These are phyloP conservation scores for Globodera rostochiensis DNA, from an alignment of 1,140 invertebrate species.

Conservation along the genomic window DNA sequence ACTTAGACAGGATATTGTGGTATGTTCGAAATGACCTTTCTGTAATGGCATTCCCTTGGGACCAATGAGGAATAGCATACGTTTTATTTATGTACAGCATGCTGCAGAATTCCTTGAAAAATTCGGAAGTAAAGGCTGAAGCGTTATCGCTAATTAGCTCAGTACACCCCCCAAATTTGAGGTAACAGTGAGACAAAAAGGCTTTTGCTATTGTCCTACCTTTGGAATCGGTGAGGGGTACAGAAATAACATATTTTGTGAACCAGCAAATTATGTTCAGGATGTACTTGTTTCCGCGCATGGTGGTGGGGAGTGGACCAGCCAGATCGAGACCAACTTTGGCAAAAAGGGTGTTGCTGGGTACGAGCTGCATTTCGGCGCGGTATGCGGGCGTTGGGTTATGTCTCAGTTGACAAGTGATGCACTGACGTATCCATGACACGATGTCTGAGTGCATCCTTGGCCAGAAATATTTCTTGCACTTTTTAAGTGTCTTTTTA, in stretches of 20 bases:
- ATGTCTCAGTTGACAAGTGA: constrained; percentile 24
- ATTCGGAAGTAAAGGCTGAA: constrained; percentile 11
- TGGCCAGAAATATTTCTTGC: constrained; percentile 24
- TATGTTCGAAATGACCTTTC: constrained; percentile 13
- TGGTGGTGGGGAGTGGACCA: constrained; percentile 21
- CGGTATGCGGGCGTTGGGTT: constrained; percentile 17
- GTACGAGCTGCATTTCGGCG: constrained; percentile 11
- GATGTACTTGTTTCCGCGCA: constrained; percentile 15
- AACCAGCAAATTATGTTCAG: constrained; percentile 33
- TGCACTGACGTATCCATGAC: constrained; percentile 15
- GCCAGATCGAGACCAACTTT: no score
- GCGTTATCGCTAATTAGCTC: constrained; percentile 26
- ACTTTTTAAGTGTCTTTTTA: constrained; percentile 23
- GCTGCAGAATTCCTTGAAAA: constrained; percentile 17
- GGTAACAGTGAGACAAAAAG: constrained; percentile 20
- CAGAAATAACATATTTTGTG: constrained; percentile 28
- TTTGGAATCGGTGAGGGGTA: constrained; percentile 14
- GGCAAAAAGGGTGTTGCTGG: constrained; percentile 19
- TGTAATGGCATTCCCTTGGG: constrained; percentile 12
- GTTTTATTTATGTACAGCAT: constrained; percentile 14
- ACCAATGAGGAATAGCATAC: no score
- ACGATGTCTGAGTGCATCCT: constrained; percentile 10
- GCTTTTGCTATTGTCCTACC: constrained; percentile 23
- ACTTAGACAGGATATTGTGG: no score
- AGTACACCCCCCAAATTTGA: constrained; percentile 4